Percentiles rank a stretch among this genome's conserved stretches.
phyloP scores from a whole-genome alignment of 2,888 invertebrate genomes.

The Tachystola acroxantha region DNA sequence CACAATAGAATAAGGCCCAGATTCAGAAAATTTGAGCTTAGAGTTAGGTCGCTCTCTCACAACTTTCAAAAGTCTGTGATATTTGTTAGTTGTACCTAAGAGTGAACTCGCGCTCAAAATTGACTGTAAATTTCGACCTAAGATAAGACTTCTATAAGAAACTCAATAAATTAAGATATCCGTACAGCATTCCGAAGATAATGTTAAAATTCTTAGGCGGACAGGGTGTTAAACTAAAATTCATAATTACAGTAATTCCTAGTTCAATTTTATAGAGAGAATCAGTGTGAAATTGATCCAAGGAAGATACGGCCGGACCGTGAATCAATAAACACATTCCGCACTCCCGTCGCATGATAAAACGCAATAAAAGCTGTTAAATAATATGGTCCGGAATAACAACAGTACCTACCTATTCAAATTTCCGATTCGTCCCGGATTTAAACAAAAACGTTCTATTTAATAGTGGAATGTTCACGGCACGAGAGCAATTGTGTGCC shows the following conservation, averaged over 20 bases:
- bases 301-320: slow-evolving; percentile 42
- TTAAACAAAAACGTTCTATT: slow-evolving; percentile 76
- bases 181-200: background rate
- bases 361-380: slow-evolving; percentile 58
- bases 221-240: slow-evolving; percentile 11
- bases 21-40: too few relatives aligned
- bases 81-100: too few relatives aligned
- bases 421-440: slow-evolving; percentile 71
- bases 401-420: slow-evolving; percentile 74
- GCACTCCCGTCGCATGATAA: slow-evolving; percentile 66
- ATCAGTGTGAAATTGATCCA: slow-evolving; percentile 50
- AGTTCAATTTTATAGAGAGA: slow-evolving; percentile 16
- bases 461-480: slow-evolving; percentile 62
- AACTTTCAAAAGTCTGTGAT: too few relatives aligned
- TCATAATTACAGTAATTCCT: slow-evolving; percentile 13
- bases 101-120: too few relatives aligned
- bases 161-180: too few relatives aligned
- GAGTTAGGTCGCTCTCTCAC: too few relatives aligned
- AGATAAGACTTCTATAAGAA: too few relatives aligned
- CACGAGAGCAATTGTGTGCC: slow-evolving; percentile 43
- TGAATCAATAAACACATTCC: slow-evolving; percentile 68
- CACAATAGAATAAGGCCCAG: too few relatives aligned
- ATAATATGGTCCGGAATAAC: slow-evolving; percentile 62
- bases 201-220: slow-evolving; percentile 8
- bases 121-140: too few relatives aligned